Base-by-base conservation (phyloP, 2,888 invertebrate species). In the Chrysolina haemoptera region DNA sequence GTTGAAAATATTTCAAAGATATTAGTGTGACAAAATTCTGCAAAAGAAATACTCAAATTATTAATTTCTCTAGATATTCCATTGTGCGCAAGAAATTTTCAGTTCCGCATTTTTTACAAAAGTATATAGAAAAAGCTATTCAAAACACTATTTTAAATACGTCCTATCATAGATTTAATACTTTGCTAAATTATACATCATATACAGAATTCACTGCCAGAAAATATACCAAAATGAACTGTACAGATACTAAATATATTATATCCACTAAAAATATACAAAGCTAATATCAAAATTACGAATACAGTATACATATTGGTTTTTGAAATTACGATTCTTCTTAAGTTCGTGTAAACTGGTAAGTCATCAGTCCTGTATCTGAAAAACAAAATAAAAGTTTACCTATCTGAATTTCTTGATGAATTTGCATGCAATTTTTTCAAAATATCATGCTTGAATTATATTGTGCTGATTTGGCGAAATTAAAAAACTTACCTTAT, bases 331-430 rank as follows among this genome's bases (percentile, higher is more conserved):
- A 65, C 14, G 69, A 71, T 64, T 78, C 74, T 78, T 83, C 85
- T 88, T 70, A 89, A 84, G 88, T 89, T 86, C 87, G 89, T 83
- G 89, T 87, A 83, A 89, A 89, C 84, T 89, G 89, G 85, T 89
- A 90, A 83, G 89, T 89, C 85, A 89, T 86, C 83, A 89, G 87
- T 82, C 89, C 89, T 81, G 87, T 87, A 83, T 89, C 90, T 89
- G 88, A 75, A 87, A 86, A 79, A 79, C 40, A 83, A 79, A 40
- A 71, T 65, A 43, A 40, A 35, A 55, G 18, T 43, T 50, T 59
- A 55, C 5, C 5, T 9, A 55, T 11, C 5, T 9, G 40, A 41
- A 43, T n/a, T 65, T 8, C n/a, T 50, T n/a, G 35, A n/a, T 53
- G 35, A 64, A 18, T 48, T 65, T 62, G 46, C 68, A 77, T 75